Conservation (phyloP, 2,113 vertebrate genomes). For the Crotalus horridus region DNA sequence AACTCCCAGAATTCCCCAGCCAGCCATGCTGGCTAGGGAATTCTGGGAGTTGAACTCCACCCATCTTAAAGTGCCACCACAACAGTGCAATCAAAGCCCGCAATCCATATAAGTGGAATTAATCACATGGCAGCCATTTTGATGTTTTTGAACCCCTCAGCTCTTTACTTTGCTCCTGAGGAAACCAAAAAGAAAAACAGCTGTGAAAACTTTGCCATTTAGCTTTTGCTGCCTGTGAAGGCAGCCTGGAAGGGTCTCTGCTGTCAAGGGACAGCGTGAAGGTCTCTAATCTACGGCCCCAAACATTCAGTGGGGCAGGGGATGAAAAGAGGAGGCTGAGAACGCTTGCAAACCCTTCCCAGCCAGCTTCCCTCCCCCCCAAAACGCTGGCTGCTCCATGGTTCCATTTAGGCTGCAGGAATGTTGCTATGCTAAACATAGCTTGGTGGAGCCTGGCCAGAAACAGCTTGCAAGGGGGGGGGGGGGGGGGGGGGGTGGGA, state of each 20-base stretch:
- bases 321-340: neutral
- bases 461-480: neutral
- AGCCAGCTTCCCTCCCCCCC: neutral
- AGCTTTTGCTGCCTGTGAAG: neutral
- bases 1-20: too few species aligned
- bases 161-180: neutral
- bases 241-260: neutral
- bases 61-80: too few species aligned
- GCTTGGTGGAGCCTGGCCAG: neutral
- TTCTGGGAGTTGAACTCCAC: too few species aligned
- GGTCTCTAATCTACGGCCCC: neutral
- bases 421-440: slow-evolving; percentile 11
- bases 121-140: neutral
- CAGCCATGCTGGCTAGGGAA: too few species aligned
- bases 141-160: neutral
- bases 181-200: neutral
- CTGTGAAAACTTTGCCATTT: neutral
- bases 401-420: neutral
- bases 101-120: too few species aligned
- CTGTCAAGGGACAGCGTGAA: neutral
- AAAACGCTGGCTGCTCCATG: neutral
- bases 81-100: too few species aligned
- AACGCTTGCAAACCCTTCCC: neutral
- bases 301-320: neutral
- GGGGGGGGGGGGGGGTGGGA: accelerated